phyloP scores from a whole-genome alignment of 2,888 invertebrate species.

The Hyposoter didymator region DNA sequence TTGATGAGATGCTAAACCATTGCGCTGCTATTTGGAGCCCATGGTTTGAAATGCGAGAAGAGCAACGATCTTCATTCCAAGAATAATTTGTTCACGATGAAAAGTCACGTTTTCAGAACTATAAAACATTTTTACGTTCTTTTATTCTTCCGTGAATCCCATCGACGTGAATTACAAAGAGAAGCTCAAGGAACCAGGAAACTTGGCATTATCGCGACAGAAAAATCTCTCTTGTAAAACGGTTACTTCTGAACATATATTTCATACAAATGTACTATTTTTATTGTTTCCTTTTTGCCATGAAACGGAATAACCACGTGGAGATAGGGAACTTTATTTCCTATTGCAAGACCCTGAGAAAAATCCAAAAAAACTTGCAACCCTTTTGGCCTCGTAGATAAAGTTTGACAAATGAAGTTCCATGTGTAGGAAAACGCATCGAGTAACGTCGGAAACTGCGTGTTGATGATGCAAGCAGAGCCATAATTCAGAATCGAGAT shows the following conservation, averaged over 20 bases:
- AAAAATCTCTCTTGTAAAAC: no score
- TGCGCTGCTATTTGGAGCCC: neutral
- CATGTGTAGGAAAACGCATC: neutral
- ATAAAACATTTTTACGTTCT: neutral
- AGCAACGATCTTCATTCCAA: neutral
- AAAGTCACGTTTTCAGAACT: neutral
- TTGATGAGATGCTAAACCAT: neutral
- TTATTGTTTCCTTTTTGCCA: neutral
- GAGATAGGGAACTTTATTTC: neutral
- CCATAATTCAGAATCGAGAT: neutral
- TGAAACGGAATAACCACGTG: neutral
- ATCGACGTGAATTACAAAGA: neutral
- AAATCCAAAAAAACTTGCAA: neutral
- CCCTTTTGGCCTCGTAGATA: neutral
- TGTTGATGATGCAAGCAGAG: neutral
- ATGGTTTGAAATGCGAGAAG: neutral
- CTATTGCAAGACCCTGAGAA: neutral
- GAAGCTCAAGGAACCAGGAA: neutral
- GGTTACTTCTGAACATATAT: neutral
- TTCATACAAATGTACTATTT: neutral
- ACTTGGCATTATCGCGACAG: neutral
- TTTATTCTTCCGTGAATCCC: neutral
- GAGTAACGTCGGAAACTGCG: neutral
- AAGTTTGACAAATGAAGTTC: neutral
- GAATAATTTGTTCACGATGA: neutral